These are phyloP conservation scores for Acinonyx jubatus DNA, from an alignment of 2,113 vertebrate genomes.

Conservation along the genomic window DNA sequence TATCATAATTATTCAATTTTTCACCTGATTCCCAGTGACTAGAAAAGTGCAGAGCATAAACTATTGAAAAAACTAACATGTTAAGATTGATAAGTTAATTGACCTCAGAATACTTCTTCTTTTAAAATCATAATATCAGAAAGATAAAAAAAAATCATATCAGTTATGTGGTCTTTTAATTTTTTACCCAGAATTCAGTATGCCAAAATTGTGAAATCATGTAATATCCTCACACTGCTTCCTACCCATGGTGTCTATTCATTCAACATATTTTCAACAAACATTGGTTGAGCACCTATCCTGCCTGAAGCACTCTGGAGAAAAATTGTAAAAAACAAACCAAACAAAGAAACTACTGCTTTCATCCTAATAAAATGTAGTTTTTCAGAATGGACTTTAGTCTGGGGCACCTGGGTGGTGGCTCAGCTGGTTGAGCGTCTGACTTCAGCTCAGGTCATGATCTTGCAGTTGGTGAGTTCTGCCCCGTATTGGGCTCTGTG, in stretches of 20 bases:
- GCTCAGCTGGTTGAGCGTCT: too few species aligned
- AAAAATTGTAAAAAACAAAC: background rate
- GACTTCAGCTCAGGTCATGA: too few species aligned
- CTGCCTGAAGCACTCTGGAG: background rate
- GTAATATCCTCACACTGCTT: accelerated
- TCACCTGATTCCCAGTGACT: background rate
- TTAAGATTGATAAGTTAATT: background rate
- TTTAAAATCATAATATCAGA: background rate
- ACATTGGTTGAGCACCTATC: background rate
- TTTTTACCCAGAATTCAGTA: background rate
- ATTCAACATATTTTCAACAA: background rate
- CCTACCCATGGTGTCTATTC: background rate
- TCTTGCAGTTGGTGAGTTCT: too few species aligned
- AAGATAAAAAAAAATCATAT: background rate
- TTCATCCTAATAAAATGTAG: background rate
- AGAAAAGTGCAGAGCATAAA: background rate
- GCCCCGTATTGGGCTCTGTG: too few species aligned
- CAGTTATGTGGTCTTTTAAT: background rate
- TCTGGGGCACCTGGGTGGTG: background rate
- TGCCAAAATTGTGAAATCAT: background rate
- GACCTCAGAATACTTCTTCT: background rate
- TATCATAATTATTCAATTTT: background rate
- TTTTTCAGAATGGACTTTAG: background rate
- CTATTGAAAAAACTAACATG: background rate
- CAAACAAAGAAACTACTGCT: background rate